phyloP scores from a whole-genome alignment of 2,888 invertebrate genomes.

The Drosophila peninsularis region DNA sequence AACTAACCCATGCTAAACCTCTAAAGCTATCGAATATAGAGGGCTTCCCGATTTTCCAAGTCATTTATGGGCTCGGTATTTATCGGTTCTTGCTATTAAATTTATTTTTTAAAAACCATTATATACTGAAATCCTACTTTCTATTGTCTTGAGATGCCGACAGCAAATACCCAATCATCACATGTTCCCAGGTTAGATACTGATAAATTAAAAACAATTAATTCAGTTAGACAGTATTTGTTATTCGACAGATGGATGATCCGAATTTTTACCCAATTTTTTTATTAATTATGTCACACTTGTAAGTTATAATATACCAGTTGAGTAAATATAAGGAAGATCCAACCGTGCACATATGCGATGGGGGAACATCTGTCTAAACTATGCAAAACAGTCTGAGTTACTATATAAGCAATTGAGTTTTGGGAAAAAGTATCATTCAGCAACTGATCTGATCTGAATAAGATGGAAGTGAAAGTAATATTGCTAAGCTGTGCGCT shows the following conservation, averaged over 20 bases:
- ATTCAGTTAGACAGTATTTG: too few species aligned
- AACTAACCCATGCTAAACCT: too few species aligned
- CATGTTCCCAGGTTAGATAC: too few species aligned
- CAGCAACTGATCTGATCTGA: background rate
- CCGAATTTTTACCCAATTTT: background rate
- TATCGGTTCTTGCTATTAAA: too few species aligned
- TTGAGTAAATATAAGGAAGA: background rate
- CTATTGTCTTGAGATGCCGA: too few species aligned
- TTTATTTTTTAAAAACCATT: too few species aligned
- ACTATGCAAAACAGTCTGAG: background rate
- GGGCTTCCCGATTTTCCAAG: too few species aligned
- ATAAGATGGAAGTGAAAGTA: conserved; percentile 22
- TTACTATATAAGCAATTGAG: conserved; percentile 22
- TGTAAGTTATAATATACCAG: background rate
- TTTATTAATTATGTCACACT: background rate
- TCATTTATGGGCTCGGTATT: too few species aligned
- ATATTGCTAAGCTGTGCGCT: conserved; percentile 28
- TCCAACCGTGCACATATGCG: background rate
- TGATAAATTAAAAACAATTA: too few species aligned
- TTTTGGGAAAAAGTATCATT: conserved; percentile 16
- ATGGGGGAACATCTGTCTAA: background rate
- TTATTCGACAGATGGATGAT: background rate
- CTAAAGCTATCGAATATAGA: too few species aligned
- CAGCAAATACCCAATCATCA: too few species aligned
- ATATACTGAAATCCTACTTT: too few species aligned